These are phyloP conservation scores for Hippocampus barbouri DNA, from an alignment of 2,113 vertebrate genomes.

Conservation along the genomic window DNA sequence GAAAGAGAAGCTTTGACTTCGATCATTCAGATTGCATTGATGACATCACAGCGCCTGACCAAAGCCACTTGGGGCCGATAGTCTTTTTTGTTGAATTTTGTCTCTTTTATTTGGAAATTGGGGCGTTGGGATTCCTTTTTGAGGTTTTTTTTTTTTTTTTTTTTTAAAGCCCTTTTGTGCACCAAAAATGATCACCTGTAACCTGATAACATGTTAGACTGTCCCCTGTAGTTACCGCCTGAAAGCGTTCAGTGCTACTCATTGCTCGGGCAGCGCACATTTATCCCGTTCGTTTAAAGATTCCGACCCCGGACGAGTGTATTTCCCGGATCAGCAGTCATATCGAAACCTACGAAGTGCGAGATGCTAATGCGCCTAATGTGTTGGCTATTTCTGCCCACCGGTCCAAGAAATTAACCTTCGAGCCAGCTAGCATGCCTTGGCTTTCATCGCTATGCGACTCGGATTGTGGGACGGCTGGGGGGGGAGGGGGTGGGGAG, in stretches of 20 bases:
- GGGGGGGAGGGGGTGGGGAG: too few relatives aligned
- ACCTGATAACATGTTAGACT: too few relatives aligned
- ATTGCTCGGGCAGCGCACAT: not conserved
- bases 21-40: not conserved
- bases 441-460: conserved; percentile 30
- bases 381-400: conserved; percentile 32
- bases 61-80: not conserved
- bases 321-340: conserved; percentile 12
- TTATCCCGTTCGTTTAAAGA: not conserved
- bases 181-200: too few relatives aligned
- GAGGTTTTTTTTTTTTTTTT: too few relatives aligned
- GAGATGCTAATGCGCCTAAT: conserved; percentile 37
- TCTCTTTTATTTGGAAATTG: too few relatives aligned
- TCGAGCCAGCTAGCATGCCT: conserved; percentile 41
- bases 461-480: not conserved
- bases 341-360: conserved; percentile 4
- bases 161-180: too few relatives aligned
- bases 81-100: not conserved
- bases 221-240: too few relatives aligned
- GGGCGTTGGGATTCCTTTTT: too few relatives aligned
- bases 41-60: not conserved
- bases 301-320: conserved; percentile 5
- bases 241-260: not conserved
- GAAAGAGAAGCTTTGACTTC: not conserved
- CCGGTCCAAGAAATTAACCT: conserved; percentile 27